Evolutionary conservation across 2,888 invertebrate species (phyloP), one percentile per base, ranked within the genome.

Genomic region (Epinotia nisella): DNA sequence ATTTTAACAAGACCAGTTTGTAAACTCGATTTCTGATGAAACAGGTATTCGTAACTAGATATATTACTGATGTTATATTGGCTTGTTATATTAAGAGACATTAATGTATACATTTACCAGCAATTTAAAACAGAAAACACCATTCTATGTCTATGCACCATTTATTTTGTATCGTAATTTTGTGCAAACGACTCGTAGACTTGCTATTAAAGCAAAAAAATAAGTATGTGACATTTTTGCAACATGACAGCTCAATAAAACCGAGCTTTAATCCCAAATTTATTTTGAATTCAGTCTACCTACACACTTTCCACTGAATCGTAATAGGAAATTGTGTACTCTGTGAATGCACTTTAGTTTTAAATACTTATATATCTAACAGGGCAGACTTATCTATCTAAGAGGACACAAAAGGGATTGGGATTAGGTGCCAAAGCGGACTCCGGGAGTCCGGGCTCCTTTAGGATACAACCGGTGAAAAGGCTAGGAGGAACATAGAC

Each of bases 1-100:
- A 15, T 61, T 66, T 55, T 53, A 71, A 66, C 39, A 51, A 71
- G 60, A 10, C 68, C 19, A 60, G 21, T 65, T 65, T 41, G 51
- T 59, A 59, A 35, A 17, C 59, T 39, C 17, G 65, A 39, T 60
- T 24, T 59, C 59, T 41, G 53, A 51, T 39, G 39, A 58, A 66
- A 71, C 53, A 53, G 29, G 29, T 59, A 66, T 53, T 53, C 17
- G 45, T 19, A 19, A 39, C 39, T 39, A n/a, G n/a, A n/a, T n/a
- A 58, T 68, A 51, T 59, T 29, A 49, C n/a, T 51, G 41, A 67
- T 17, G 15, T 35, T 58, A 51, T 51, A 68, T 51, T 59, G 39
- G 35, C 51, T 39, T 29, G n/a, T n/a, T n/a, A 11, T 39, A 60
- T 51, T 59, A 35, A 29, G 41, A 29, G 13, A 19, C 39, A 35